Percentiles rank a stretch among this genome's conserved stretches.
Conservation (phyloP, 2,113 vertebrate genomes). For the Callipepla californica region DNA sequence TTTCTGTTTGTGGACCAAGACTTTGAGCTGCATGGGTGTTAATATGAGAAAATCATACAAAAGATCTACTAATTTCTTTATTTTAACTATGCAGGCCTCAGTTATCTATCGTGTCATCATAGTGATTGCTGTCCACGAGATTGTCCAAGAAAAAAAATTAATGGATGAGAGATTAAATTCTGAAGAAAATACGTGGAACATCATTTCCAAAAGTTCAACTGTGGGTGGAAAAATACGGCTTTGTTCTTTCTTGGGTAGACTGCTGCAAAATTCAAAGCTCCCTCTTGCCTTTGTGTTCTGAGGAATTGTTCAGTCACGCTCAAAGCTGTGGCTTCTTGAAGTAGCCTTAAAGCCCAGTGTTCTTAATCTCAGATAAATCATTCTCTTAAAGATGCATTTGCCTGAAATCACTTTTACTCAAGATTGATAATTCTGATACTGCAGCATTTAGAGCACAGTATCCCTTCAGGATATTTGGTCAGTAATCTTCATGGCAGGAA, state of each 20-base stretch:
- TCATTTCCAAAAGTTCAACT: background rate
- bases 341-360: background rate
- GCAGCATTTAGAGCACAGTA: background rate
- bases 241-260: background rate
- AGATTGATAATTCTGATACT: background rate
- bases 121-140: background rate
- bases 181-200: background rate
- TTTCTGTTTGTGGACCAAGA: background rate
- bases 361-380: background rate
- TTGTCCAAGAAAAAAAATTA: background rate
- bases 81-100: background rate
- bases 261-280: background rate
- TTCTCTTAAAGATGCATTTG: background rate
- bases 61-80: no score
- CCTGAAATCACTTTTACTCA: background rate
- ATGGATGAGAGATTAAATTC: background rate
- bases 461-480: no score
- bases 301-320: background rate
- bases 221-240: background rate
- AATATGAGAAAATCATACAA: background rate
- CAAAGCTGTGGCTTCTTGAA: background rate
- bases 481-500: background rate
- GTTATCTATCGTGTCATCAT: background rate
- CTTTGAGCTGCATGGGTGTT: background rate
- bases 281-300: background rate